A percentile compares a stretch with the other conserved stretches of the same genome.
phyloP scores from a whole-genome alignment of 1,140 invertebrate species.

The Nasonia longicornis region DNA sequence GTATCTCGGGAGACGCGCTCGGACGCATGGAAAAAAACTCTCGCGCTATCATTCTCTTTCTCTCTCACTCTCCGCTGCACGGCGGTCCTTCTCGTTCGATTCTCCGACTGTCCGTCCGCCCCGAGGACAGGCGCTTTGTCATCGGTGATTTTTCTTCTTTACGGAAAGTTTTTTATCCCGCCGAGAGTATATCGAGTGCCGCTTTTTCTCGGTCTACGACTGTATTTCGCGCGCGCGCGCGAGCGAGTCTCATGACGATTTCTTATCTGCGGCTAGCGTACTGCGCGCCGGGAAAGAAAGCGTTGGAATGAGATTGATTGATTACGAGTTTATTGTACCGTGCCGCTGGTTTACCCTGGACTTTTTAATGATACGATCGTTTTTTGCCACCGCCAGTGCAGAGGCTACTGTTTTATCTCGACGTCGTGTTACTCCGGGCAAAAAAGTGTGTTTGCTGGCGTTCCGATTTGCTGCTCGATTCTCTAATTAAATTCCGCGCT shows the following conservation, averaged over 20 bases:
- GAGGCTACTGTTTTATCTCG: no score
- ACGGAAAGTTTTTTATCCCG: conserved; percentile 1
- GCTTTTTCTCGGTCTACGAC: background rate
- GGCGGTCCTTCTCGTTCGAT: conserved; percentile 29
- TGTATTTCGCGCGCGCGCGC: background rate
- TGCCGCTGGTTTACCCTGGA: background rate
- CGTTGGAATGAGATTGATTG: conserved; percentile 27
- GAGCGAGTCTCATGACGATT: conserved; percentile 4
- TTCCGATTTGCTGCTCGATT: no score
- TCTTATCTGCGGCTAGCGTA: background rate
- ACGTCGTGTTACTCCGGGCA: no score
- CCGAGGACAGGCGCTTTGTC: conserved; percentile 42
- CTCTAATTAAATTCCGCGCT: no score
- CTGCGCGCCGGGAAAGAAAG: background rate
- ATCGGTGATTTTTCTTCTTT: conserved; percentile 39
- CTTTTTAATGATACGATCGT: conserved; percentile 19
- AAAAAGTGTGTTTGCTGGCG: no score
- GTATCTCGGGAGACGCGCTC: conserved; percentile 36
- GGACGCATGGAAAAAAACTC: conserved; percentile 17
- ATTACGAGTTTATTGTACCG: conserved; percentile 25
- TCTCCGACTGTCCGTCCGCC: conserved; percentile 8
- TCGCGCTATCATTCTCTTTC: conserved; percentile 20
- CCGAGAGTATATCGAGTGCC: background rate
- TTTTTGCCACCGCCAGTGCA: background rate
- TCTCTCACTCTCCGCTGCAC: background rate